Base-by-base conservation (phyloP, 2,888 invertebrate species). In the Dendrolimus pini region DNA sequence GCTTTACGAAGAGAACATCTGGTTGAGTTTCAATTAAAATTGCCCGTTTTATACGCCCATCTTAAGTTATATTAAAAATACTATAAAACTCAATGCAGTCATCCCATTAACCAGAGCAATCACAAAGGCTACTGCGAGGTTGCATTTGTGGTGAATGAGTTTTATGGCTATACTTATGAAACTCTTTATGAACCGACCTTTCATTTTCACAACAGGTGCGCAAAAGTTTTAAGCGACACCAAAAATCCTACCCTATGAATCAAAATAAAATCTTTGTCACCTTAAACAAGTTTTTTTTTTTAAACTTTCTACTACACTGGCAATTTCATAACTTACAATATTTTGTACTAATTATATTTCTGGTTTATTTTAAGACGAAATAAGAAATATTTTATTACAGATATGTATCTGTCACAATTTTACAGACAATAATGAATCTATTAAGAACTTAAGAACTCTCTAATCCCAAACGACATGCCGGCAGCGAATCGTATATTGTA, bases 21-120 rank as follows among this genome's bases (percentile, higher is more conserved):
- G 85, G 79, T 74, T 62, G 69, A 66, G 71, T 76, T 81, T 84
- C 75, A 85, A 87, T 87, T 82, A 84, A 85, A 80, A 79, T 76
- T 75, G 78, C 75, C 70, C 65, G 62, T 81, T 85, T 82, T 80
- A 84, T 72, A 70, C 76, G 72, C 75, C 71, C 66, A 63, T 68
- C 74, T 75, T 73, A 70, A 62, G 71, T 78, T 82, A 82, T 80
- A 85, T 80, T 81, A 80, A 81, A 82, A 78, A 72, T 71, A 71
- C 77, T 68, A 85, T 84, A 82, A 84, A 82, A 74, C 74, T 73
- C 67, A 73, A 71, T 64, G 70, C 69, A 74, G 73, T 75, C 78
- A 73, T 63, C 72, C 71, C 63, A 77, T 75, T 78, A 77, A 77
- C 77, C 78, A 74, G 67, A 71, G 61, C 72, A 73, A 77, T 76